Evolutionary conservation across 92 coral and sea anemone species (phyloP).

Genomic region (Zoanthus sansibaricus): DNA sequence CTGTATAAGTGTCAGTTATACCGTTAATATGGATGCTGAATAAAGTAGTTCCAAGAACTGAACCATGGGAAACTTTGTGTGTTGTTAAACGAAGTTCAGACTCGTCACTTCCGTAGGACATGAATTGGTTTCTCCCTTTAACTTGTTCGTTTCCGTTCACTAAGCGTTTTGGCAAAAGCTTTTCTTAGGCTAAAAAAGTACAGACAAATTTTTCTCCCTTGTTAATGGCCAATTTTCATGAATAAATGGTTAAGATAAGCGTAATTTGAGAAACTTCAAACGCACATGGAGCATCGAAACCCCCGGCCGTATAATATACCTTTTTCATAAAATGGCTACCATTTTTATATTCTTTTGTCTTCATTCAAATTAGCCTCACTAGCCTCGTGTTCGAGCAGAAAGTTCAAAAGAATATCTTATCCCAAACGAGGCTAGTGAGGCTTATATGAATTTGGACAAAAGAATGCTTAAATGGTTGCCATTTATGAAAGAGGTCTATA

Average conservation of each 20-base stretch:
- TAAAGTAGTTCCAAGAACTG: conserved; percentile 61
- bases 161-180: conserved; percentile 46
- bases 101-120: conserved; percentile 30
- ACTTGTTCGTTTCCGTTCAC: conserved; percentile 49
- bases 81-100: conserved; percentile 52
- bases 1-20: too few species aligned
- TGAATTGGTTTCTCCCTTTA: conserved; percentile 47
- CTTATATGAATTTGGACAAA: too few species aligned
- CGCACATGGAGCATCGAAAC: neutral
- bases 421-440: too few species aligned
- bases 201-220: neutral
- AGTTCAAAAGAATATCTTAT: too few species aligned
- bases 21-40: conserved; percentile 58
- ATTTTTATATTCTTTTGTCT: too few species aligned
- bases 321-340: too few species aligned
- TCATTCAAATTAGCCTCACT: too few species aligned
- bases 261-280: neutral
- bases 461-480: too few species aligned
- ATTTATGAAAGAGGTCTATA: neutral
- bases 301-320: neutral
- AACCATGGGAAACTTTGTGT: conserved; percentile 60
- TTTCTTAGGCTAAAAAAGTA: conserved; percentile 56
- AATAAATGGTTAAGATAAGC: too few species aligned
- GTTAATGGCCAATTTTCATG: too few species aligned
- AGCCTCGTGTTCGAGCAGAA: too few species aligned